Evolutionary conservation across 2,113 vertebrate genomes (phyloP).

Genomic region (Ceyx melanurus): DNA sequence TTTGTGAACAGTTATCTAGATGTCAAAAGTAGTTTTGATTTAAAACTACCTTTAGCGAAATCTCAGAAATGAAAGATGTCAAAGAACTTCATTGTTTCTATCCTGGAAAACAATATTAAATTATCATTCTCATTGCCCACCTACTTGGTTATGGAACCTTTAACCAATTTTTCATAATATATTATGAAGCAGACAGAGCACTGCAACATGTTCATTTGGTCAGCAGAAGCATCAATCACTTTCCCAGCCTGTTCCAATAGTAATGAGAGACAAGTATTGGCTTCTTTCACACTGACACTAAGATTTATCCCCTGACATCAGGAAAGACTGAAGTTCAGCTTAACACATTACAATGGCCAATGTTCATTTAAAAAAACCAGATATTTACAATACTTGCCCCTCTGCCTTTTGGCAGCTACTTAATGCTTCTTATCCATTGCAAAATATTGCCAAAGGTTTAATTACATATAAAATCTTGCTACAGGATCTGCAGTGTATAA

Average conservation of each 20-base stretch:
- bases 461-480: not conserved
- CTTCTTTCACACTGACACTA: not conserved
- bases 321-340: not conserved
- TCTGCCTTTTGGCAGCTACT: not conserved
- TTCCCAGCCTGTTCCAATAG: not conserved
- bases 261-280: not conserved
- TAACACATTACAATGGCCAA: not conserved
- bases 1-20: not conserved
- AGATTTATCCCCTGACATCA: not conserved
- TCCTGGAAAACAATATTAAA: not conserved
- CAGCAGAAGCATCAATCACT: slow-evolving; percentile 8
- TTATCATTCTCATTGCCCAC: not conserved
- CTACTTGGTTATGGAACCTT: not conserved
- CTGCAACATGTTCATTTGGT: slow-evolving; percentile 25
- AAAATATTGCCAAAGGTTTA: not conserved
- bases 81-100: not conserved
- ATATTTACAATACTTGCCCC: not conserved
- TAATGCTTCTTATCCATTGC: not conserved
- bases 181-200: slow-evolving; percentile 46
- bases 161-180: not conserved
- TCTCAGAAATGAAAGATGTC: not conserved
- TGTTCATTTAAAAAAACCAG: not conserved
- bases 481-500: not conserved
- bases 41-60: not conserved
- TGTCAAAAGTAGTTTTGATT: not conserved